Evolutionary conservation across 2,888 invertebrate genomes (phyloP), one percentile per base, ranked within the genome.

Genomic region (Lissonota sp.): DNA sequence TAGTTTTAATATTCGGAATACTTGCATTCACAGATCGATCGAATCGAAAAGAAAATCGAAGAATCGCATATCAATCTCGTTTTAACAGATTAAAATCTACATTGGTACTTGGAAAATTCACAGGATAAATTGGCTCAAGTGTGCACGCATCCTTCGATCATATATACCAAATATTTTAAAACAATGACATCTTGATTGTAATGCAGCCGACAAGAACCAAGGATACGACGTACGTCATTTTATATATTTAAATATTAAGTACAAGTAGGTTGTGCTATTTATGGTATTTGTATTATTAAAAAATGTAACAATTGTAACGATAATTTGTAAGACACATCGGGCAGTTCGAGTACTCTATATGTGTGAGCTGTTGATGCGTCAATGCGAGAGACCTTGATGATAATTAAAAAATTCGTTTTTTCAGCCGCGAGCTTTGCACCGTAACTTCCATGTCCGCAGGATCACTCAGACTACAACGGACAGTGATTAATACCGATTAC

Each of bases 361-460:
- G 14, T 53, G 72, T 64, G 78, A 74, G 26, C 51, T 64, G 40
- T 78, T 64, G 73, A 78, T 78, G 81, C 81, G 78, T 74, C 16
- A 69, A 62, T 77, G 69, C 39, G 81, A 78, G 69, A 78, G 78
- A 81, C 78, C 81, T 60, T 70, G 73, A 78, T 73, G 78, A 70
- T 46, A 10, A 73, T 44, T 39, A 40, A 12, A 60, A 40, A n/a
- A 37, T n/a, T 58, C 37, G n/a, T 14, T 64, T 42, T 73, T 64
- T 72, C 51, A n/a, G 46, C 46, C 3, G 16, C 14, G 14, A 46
- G 46, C 8, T 26, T 42, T 44, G 16, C n/a, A 16, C n/a, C 44
- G 26, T 16, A 37, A 64, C 8, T 26, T 10, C 8, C 16, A 42
- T n/a, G n/a, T 40, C 39, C 63, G 10, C 8, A 26, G 4, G 12